Percentiles rank a stretch among this genome's conserved stretches.
phyloP scores from a whole-genome alignment of 2,797 vertebrate species.

The Gallinago nigripennis region DNA sequence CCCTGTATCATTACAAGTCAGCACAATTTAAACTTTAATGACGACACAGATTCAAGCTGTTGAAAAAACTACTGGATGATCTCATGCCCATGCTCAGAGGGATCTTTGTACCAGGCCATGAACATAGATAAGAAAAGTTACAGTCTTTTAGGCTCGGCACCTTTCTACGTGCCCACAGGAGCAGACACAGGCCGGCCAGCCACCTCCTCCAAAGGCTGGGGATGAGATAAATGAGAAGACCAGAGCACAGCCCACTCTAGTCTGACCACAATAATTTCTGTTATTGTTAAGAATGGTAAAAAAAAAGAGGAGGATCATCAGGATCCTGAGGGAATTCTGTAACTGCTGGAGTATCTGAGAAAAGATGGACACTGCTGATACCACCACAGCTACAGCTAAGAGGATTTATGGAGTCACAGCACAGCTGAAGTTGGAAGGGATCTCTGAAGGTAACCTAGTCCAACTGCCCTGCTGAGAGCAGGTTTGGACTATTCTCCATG shows the following conservation, averaged over 20 bases:
- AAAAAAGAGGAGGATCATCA: not conserved
- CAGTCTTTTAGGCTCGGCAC: not conserved
- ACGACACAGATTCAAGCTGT: not conserved
- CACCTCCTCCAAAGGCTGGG: not conserved
- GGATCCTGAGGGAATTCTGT: not conserved
- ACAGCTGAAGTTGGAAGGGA: not conserved
- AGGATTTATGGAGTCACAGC: not conserved
- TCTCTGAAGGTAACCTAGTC: not conserved
- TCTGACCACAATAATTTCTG: not conserved
- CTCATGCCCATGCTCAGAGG: not conserved
- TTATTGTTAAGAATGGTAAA: not conserved
- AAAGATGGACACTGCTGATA: not conserved
- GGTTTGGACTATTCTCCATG: not conserved
- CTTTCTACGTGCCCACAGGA: fast-evolving
- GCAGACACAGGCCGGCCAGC: too few species aligned
- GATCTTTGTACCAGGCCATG: not conserved
- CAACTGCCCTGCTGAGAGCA: not conserved
- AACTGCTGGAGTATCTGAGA: not conserved
- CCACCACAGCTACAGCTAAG: not conserved
- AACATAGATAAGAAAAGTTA: not conserved
- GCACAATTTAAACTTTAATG: not conserved
- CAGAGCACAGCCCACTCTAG: not conserved
- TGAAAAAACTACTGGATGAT: not conserved
- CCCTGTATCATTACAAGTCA: not conserved
- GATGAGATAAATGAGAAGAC: not conserved